phyloP scores from a whole-genome alignment of 2,113 vertebrate species.

The Lathamus discolor region DNA sequence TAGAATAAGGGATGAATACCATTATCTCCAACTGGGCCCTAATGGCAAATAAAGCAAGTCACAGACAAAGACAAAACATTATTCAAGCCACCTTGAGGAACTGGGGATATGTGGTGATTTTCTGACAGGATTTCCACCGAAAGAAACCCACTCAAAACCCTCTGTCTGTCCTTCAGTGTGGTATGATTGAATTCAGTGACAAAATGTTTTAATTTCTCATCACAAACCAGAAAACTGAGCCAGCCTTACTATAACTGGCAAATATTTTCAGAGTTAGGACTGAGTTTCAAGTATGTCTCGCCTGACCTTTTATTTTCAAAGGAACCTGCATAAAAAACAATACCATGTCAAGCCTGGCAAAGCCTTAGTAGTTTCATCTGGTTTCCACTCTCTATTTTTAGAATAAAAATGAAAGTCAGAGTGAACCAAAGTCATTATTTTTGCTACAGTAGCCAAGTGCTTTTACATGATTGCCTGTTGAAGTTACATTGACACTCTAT shows the following conservation, averaged over 20 bases:
- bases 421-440: neutral
- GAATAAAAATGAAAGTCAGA: neutral
- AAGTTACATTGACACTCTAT: neutral
- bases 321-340: neutral
- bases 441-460: neutral
- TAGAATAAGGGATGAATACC: neutral
- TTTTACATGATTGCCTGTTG: neutral
- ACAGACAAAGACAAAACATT: neutral
- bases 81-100: neutral
- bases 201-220: neutral
- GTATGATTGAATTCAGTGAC: neutral
- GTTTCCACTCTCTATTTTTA: neutral
- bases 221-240: neutral
- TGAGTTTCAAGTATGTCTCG: neutral
- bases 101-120: neutral
- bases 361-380: neutral
- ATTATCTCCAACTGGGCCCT: neutral
- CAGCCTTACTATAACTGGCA: neutral
- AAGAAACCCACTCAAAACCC: neutral
- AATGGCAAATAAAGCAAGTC: neutral
- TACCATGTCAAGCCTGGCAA: neutral
- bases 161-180: neutral
- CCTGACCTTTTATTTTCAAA: slow-evolving; percentile 18
- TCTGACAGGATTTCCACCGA: neutral
- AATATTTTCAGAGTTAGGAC: neutral